Percentiles rank a stretch among this genome's conserved stretches.
phyloP scores from a whole-genome alignment of 2,888 invertebrate genomes.

The Loripinus fragilis region DNA sequence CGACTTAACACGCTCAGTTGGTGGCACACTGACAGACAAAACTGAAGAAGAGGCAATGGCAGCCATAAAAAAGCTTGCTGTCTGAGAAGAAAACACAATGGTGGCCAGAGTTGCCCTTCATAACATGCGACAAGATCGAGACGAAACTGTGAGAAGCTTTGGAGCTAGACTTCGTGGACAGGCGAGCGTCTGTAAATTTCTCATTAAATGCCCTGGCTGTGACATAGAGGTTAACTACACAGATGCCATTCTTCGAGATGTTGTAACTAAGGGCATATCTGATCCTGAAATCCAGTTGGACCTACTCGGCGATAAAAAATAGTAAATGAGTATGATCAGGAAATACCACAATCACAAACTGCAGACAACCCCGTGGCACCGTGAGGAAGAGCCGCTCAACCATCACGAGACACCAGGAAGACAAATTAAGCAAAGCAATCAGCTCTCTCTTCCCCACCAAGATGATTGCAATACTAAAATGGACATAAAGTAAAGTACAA shows the following conservation, averaged over 20 bases:
- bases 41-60: constrained; percentile 41
- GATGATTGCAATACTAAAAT: no score
- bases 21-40: constrained; percentile 43
- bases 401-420: no score
- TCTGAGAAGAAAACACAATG: constrained; percentile 59
- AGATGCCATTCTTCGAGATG: constrained; percentile 36
- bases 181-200: constrained; percentile 55
- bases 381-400: no score
- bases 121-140: constrained; percentile 48
- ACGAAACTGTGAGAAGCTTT: constrained; percentile 48
- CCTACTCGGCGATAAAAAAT: constrained; percentile 31
- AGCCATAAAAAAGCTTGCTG: constrained; percentile 53
- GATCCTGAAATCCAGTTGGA: constrained; percentile 42
- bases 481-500: no score
- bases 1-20: constrained; percentile 50
- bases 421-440: no score
- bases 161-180: constrained; percentile 56
- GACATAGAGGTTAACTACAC: constrained; percentile 38
- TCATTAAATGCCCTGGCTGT: constrained; percentile 45
- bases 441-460: no score
- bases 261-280: constrained; percentile 22
- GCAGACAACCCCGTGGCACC: no score
- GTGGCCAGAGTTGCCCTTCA: constrained; percentile 50
- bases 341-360: no score
- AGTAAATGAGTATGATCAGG: no score